Base-by-base conservation (phyloP, 1,140 invertebrate genomes). In the Dinoponera quadriceps region DNA sequence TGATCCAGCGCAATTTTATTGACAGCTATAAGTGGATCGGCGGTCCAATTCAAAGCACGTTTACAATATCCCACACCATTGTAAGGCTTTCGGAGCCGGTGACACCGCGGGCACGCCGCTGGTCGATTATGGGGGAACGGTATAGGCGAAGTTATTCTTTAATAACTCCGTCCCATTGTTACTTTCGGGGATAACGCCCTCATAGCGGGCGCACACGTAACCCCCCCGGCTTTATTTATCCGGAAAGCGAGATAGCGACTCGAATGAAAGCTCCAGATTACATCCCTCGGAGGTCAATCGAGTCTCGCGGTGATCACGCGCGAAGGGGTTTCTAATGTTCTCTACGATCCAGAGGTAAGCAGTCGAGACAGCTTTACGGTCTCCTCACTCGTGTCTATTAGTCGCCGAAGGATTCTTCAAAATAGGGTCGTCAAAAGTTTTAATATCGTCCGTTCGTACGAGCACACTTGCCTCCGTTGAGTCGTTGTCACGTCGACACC, bases 111-210 rank as follows among this genome's bases (percentile, higher is more conserved):
- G 25, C 11, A 48, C 20, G 20, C 3, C 20, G 29, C 16, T 77
- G 62, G 68, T 66, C 63, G 63, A 78, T 69, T 68, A 51, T 22
- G 49, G 49, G 49, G 49, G 29, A 69, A 57, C 14, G 38, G 7
- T 44, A 16, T 33, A 77, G 20, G 63, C 51, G 27, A 78, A 57
- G 63, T 78, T 69, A 69, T 78, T 78, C 63, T 78, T 78, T 78
- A 78, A 78, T 78, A 78, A 78, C 22, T 25, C 59, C 7, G 59
- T 51, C 33, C 2, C 63, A 57, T 68, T 68, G 48, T 69, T 54
- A 13, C 49, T 1, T 25, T 68, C 22, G 4, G 22, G n/a, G 18
- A 69, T 78, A 78, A 68, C 33, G 49, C 16, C 9, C 66, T 78
- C 54, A 38, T 20, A 44, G 3, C 18, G 55, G 33, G 18, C 7